These are phyloP conservation scores for Dromaius novaehollandiae DNA, from an alignment of 2,113 vertebrate species.

Conservation along the genomic window DNA sequence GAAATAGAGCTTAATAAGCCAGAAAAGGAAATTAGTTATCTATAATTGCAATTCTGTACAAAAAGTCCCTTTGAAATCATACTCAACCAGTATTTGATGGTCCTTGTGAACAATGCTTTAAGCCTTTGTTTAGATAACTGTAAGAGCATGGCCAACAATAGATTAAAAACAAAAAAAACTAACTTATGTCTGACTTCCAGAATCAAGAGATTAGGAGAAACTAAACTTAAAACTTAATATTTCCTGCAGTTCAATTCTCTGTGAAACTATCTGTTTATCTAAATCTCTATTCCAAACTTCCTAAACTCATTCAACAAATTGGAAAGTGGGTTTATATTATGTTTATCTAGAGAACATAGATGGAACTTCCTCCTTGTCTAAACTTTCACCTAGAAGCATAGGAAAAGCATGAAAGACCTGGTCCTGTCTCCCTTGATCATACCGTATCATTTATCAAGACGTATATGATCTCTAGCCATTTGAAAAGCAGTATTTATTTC, in stretches of 20 bases:
- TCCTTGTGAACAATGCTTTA: slow-evolving; percentile 21
- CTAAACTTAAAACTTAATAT: not conserved
- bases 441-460: not conserved
- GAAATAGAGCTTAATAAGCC: slow-evolving; percentile 59
- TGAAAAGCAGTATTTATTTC: not conserved
- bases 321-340: not conserved
- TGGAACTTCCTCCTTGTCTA: not conserved
- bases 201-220: slow-evolving; percentile 9
- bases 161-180: not conserved
- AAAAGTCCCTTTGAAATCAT: slow-evolving; percentile 66
- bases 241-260: not conserved
- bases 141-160: not conserved
- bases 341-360: not conserved
- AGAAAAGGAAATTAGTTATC: slow-evolving; percentile 59
- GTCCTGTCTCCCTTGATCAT: not conserved
- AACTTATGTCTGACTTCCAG: not conserved
- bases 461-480: not conserved
- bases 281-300: not conserved
- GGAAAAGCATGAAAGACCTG: not conserved
- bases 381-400: not conserved
- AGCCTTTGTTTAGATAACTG: slow-evolving; percentile 32
- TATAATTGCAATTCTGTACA: slow-evolving; percentile 51
- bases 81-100: slow-evolving; percentile 13
- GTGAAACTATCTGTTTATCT: not conserved
- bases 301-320: not conserved